Conservation (phyloP, 2,888 invertebrate species). For the Heteromyza rotundicornis region DNA sequence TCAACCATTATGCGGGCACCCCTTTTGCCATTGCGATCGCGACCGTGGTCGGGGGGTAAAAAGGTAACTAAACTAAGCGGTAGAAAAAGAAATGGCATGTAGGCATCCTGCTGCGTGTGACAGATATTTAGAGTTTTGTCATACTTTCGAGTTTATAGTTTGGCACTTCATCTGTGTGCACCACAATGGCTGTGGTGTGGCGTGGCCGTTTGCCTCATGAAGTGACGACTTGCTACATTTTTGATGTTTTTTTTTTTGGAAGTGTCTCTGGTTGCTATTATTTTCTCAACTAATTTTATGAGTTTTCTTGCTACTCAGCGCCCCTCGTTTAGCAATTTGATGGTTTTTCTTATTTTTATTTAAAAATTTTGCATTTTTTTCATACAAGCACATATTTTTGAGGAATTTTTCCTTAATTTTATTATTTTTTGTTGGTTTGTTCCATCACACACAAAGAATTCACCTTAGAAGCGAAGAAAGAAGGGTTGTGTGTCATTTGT, state of each 20-base stretch:
- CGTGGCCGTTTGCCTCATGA: too few relatives aligned
- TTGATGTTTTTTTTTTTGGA: too few relatives aligned
- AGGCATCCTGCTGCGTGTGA: conserved; percentile 24
- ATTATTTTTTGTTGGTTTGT: not conserved
- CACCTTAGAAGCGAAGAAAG: not conserved
- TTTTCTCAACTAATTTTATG: too few relatives aligned
- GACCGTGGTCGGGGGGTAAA: too few relatives aligned
- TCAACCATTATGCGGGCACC: conserved; percentile 9
- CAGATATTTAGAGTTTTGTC: conserved; percentile 8
- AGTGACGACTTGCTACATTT: too few relatives aligned
- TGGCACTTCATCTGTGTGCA: too few relatives aligned
- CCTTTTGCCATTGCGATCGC: not conserved
- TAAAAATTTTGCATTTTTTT: not conserved
- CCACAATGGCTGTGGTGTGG: too few relatives aligned
- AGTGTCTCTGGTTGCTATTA: too few relatives aligned
- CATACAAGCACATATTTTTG: too few relatives aligned
- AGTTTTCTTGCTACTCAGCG: too few relatives aligned
- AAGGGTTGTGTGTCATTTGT: conserved; percentile 9
- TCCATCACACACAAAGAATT: not conserved
- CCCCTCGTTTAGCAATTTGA: too few relatives aligned
- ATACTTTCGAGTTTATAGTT: too few relatives aligned
- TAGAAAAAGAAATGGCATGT: not conserved
- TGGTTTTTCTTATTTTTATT: not conserved
- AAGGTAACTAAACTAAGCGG: not conserved
- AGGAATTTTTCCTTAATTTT: conserved; percentile 1